These are phyloP conservation scores for Pipra filicauda DNA, from an alignment of 2,113 vertebrate genomes.

Conservation along the genomic window DNA sequence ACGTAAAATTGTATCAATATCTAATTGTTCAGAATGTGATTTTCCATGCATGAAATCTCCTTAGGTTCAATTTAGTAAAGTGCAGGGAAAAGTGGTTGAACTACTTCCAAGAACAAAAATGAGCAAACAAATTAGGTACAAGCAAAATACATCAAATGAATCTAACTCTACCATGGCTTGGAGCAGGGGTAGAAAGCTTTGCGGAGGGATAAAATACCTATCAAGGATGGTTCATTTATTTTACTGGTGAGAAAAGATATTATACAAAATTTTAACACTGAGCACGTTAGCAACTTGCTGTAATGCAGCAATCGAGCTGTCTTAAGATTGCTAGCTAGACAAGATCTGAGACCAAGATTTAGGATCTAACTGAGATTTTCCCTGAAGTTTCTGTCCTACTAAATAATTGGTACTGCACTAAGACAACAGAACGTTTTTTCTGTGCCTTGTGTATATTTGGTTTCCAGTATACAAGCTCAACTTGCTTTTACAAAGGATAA, in stretches of 20 bases:
- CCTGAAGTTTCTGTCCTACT: not conserved
- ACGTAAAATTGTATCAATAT: not conserved
- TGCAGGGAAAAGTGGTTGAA: not conserved
- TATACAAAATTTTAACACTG: not conserved
- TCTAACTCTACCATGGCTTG: not conserved
- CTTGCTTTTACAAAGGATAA: not conserved
- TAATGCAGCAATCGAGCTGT: not conserved
- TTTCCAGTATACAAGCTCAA: not conserved
- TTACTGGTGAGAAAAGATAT: not conserved
- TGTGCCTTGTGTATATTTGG: not conserved
- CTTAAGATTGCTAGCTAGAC: not conserved
- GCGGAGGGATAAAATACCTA: not conserved
- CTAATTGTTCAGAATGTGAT: not conserved
- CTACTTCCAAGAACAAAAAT: not conserved
- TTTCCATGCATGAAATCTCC: not conserved
- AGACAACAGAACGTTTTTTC: not conserved
- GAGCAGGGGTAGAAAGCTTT: not conserved
- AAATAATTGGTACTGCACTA: not conserved
- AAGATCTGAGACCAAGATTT: not conserved
- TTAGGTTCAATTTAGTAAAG: not conserved
- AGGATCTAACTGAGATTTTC: not conserved
- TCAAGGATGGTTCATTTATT: not conserved
- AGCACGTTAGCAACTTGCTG: not conserved
- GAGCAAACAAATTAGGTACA: not conserved
- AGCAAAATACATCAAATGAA: not conserved